These are phyloP conservation scores for Cantharis lateralis DNA, from an alignment of 2,888 invertebrate species.

Conservation along the genomic window DNA sequence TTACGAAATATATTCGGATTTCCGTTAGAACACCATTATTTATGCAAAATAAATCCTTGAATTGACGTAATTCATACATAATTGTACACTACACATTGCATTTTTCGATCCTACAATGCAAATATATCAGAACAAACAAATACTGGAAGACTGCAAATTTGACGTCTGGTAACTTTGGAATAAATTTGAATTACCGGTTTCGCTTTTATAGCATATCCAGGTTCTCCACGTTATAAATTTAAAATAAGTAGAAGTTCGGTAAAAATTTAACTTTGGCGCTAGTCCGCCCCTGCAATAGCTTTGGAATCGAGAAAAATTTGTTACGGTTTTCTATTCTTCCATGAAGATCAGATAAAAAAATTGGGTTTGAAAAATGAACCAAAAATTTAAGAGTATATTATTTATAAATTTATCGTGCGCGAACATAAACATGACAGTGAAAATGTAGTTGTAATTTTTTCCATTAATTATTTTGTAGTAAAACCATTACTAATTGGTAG, in stretches of 20 bases:
- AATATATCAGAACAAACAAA: neutral
- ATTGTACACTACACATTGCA: neutral
- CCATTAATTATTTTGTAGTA: neutral
- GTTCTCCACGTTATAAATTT: too few relatives aligned
- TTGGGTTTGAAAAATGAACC: neutral
- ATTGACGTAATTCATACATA: neutral
- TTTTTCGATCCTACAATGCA: neutral
- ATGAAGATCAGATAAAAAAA: neutral
- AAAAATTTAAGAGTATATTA: neutral
- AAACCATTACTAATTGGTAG: neutral
- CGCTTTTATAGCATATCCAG: too few relatives aligned
- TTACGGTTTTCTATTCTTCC: neutral
- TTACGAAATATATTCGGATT: neutral
- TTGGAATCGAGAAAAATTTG: neutral
- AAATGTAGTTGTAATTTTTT: neutral
- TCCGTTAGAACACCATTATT: neutral
- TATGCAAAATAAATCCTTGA: neutral
- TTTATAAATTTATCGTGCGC: neutral
- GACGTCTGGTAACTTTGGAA: too few relatives aligned
- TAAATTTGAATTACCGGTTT: neutral
- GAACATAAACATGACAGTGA: neutral
- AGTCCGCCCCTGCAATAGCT: neutral
- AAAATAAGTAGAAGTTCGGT: too few relatives aligned
- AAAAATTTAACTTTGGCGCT: too few relatives aligned
- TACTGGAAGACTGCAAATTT: too few relatives aligned